A percentile compares a stretch with the other conserved stretches of the same genome.
phyloP scores from a whole-genome alignment of 2,888 invertebrate genomes.

The Steinernema carpocapsae region DNA sequence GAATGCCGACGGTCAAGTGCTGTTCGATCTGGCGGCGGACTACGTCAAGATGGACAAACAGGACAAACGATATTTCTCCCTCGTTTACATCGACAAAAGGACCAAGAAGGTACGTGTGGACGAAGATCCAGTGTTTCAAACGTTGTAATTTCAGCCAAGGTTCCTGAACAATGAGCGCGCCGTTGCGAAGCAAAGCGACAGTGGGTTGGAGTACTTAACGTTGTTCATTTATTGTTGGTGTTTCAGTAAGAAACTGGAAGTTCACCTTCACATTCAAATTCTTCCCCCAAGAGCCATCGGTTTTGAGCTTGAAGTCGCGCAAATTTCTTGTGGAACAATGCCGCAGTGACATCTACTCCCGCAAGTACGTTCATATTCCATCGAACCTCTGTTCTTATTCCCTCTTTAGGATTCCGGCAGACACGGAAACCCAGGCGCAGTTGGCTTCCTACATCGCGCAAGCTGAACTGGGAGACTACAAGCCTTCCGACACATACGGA shows the following conservation, averaged over 20 bases:
- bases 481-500: slow-evolving; percentile 72
- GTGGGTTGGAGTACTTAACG: neutral
- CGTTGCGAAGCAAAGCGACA: slow-evolving; percentile 1
- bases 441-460: slow-evolving; percentile 90
- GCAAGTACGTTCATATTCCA: neutral
- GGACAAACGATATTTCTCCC: neutral
- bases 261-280: slow-evolving; percentile 20
- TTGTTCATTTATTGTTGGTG: too few species aligned
- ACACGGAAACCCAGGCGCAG: slow-evolving; percentile 92
- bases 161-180: slow-evolving; percentile 2
- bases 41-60: neutral
- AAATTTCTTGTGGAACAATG: slow-evolving; percentile 5
- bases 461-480: slow-evolving; percentile 89
- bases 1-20: neutral
- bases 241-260: neutral
- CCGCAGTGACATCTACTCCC: neutral
- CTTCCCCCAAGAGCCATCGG: neutral
- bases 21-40: neutral
- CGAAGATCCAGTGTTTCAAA: too few species aligned
- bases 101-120: neutral
- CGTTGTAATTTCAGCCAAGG: neutral
- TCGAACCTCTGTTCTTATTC: neutral
- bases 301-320: neutral
- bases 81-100: neutral
- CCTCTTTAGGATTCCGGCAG: slow-evolving; percentile 88